Conservation (phyloP, 2,113 vertebrate species). For the Upupa epops region DNA sequence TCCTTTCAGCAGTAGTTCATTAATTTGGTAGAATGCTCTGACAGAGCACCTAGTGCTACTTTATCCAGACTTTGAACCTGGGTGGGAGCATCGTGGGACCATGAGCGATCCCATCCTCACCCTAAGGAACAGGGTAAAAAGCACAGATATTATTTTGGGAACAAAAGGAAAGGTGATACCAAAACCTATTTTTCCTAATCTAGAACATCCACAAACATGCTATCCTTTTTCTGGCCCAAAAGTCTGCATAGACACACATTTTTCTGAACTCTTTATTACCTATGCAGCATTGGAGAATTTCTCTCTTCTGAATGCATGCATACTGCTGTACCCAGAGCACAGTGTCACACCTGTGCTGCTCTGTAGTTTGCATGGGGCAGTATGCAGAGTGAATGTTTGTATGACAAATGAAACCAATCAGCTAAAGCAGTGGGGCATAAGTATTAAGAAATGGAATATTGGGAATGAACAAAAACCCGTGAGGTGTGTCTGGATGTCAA, state of each 20-base stretch:
- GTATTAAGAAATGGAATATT: neutral
- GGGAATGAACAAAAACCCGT: neutral
- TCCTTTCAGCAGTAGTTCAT: neutral
- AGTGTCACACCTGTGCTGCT: neutral
- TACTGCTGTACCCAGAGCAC: neutral
- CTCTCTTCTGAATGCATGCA: neutral
- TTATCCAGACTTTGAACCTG: neutral
- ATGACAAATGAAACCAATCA: neutral
- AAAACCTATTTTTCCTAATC: no score
- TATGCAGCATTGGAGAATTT: neutral
- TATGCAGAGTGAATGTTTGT: neutral
- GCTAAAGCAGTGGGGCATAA: neutral
- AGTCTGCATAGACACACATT: neutral
- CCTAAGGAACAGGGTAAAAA: neutral
- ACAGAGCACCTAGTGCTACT: fast-evolving
- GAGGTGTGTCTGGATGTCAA: neutral
- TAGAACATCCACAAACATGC: no score
- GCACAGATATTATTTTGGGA: no score
- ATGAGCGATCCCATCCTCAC: neutral
- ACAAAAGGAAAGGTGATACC: no score
- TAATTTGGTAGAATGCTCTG: neutral
- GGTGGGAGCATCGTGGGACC: neutral
- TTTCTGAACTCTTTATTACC: neutral
- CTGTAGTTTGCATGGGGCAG: neutral
- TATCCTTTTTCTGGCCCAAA: neutral